Percentiles rank a stretch among this genome's conserved stretches.
phyloP scores from a whole-genome alignment of 2,113 vertebrate species.

The Lagopus leucura region DNA sequence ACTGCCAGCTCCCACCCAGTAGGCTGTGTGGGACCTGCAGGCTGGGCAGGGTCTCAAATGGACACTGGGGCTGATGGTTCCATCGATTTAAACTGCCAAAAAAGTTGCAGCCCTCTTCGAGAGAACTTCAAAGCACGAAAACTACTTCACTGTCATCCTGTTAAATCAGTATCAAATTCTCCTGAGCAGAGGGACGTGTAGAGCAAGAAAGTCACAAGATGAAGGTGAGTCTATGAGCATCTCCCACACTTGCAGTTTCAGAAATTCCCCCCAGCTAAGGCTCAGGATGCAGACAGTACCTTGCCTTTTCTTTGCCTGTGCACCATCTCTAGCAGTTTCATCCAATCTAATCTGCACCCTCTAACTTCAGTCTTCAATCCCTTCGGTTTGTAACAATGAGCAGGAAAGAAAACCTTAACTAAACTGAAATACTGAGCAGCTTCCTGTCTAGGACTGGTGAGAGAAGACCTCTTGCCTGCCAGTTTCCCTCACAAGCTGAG shows the following conservation, averaged over 20 bases:
- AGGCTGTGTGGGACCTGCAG: not conserved
- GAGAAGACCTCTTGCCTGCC: not conserved
- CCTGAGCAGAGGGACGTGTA: not conserved
- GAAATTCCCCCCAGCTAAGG: not conserved
- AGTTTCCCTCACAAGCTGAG: not conserved
- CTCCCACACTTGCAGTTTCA: not conserved
- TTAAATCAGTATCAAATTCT: not conserved
- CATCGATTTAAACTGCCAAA: not conserved
- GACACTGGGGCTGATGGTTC: rapidly evolving
- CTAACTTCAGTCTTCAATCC: not conserved
- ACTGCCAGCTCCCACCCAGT: rapidly evolving
- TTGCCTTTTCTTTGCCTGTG: not conserved
- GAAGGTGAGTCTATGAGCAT: not conserved
- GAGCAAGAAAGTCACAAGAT: not conserved
- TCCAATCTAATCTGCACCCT: not conserved
- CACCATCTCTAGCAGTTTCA: not conserved
- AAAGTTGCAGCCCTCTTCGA: not conserved
- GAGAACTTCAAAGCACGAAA: not conserved
- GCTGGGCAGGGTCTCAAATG: not conserved
- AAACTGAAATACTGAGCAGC: not conserved
- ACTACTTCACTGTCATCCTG: not conserved
- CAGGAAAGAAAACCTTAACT: not conserved
- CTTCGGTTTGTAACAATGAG: not conserved
- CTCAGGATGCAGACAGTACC: not conserved
- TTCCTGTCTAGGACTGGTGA: not conserved